Conservation (phyloP, 2,888 invertebrate species). For the Sphaerophoria rueppellii region DNA sequence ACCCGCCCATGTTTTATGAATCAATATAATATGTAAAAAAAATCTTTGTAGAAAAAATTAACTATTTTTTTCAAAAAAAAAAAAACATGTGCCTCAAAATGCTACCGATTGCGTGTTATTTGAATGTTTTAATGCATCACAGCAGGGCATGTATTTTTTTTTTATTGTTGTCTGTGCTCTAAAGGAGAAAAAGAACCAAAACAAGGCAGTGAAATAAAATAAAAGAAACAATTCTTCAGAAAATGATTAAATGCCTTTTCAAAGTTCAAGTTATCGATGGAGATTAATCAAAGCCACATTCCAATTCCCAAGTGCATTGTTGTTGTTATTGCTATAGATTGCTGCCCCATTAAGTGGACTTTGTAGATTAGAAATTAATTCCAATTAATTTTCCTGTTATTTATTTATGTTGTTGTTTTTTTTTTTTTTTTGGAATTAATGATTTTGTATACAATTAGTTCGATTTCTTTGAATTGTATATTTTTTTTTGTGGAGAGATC, state of each 20-base stretch:
- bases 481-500: conserved; percentile 16
- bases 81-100: conserved; percentile 15
- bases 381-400: conserved; percentile 64
- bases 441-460: conserved; percentile 27
- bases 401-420: not conserved
- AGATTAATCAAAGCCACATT: conserved; percentile 66
- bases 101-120: conserved; percentile 63
- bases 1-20: too few relatives aligned
- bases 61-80: too few relatives aligned
- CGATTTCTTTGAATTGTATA: conserved; percentile 8
- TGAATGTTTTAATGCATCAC: not conserved
- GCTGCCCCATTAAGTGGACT: conserved; percentile 59
- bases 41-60: too few relatives aligned
- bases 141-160: not conserved
- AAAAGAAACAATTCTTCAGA: conserved; percentile 59
- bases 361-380: conserved; percentile 68
- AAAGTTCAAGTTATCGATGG: conserved; percentile 59
- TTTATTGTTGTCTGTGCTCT: not conserved
- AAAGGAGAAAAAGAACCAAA: not conserved
- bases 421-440: conserved; percentile 18
- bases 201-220: not conserved
- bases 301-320: conserved; percentile 50
- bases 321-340: conserved; percentile 13
- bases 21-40: too few relatives aligned
- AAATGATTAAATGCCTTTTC: conserved; percentile 62